Percentiles rank a stretch among this genome's conserved stretches.
Evolutionary conservation across 2,113 vertebrate species (phyloP).

Genomic region (Psophia crepitans): DNA sequence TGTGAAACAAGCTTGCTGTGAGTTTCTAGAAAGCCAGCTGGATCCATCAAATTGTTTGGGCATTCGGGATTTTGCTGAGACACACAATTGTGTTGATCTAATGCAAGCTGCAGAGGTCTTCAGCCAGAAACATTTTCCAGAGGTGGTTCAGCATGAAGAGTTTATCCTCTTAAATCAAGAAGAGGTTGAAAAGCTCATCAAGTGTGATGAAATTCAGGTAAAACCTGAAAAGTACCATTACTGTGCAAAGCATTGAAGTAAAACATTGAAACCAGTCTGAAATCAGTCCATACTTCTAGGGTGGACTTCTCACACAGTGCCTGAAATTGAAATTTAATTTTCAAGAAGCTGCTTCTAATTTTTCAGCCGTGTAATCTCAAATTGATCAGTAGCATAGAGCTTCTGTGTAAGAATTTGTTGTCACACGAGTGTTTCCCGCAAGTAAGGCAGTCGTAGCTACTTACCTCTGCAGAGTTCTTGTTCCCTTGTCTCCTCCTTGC

Average conservation of each 20-base stretch:
- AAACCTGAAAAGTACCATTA: not conserved
- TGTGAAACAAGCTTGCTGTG: constrained; percentile 97
- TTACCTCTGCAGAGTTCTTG: not conserved
- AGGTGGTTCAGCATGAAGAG: constrained; percentile 98
- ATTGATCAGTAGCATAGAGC: not conserved
- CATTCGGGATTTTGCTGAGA: constrained; percentile 99
- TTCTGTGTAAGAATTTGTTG: not conserved
- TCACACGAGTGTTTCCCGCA: not conserved
- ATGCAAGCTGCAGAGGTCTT: constrained; percentile 98
- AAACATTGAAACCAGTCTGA: not conserved
- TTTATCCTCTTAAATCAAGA: constrained; percentile 95
- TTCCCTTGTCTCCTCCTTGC: not conserved
- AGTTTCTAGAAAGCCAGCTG: constrained; percentile 96
- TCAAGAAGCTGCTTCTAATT: not conserved
- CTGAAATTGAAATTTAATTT: not conserved
- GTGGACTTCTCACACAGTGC: not conserved
- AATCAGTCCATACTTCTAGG: not conserved
- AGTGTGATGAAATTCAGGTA: constrained; percentile 99
- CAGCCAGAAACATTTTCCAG: constrained; percentile 97
- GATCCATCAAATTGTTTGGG: constrained; percentile 98
- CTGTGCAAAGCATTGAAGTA: not conserved
- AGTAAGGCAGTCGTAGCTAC: not conserved
- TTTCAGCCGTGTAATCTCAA: not conserved
- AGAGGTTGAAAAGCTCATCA: constrained; percentile 97
- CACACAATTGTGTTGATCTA: constrained; percentile 95